These are phyloP conservation scores for Lepidonotus clava DNA, from an alignment of 2,888 invertebrate genomes.

Conservation along the genomic window DNA sequence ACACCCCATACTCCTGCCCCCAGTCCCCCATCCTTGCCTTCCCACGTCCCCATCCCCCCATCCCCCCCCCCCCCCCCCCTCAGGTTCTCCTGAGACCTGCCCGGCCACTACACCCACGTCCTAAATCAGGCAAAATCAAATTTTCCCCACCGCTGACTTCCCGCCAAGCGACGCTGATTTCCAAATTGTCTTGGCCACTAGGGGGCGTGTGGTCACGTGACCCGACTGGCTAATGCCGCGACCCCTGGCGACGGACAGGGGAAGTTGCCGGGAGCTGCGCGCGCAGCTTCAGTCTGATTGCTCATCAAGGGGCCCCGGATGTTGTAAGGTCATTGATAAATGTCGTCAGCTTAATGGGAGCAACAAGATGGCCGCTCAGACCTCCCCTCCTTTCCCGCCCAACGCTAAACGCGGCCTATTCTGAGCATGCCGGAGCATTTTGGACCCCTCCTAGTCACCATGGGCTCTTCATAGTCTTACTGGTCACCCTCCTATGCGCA, in stretches of 20 bases:
- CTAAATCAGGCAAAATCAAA: constrained; percentile 54
- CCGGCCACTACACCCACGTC: neutral
- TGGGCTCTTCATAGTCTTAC: too few relatives aligned
- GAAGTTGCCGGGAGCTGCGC: neutral
- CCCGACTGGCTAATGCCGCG: constrained; percentile 26
- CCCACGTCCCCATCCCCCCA: neutral
- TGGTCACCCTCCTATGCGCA: too few relatives aligned
- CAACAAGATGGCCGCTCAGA: too few relatives aligned
- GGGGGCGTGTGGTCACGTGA: constrained; percentile 30
- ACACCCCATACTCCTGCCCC: neutral
- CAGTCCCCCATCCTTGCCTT: neutral
- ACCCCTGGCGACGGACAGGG: constrained; percentile 15
- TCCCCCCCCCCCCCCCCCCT: too few relatives aligned
- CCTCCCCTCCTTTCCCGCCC: too few relatives aligned
- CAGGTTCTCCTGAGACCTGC: neutral
- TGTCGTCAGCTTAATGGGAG: neutral
- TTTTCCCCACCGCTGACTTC: constrained; percentile 47
- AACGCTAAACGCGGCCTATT: too few relatives aligned
- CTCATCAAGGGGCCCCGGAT: constrained; percentile 19
- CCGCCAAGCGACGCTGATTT: constrained; percentile 40
- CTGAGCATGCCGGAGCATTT: too few relatives aligned
- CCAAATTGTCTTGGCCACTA: constrained; percentile 47
- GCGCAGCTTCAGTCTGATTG: neutral
- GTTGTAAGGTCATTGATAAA: constrained; percentile 23
- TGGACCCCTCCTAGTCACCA: too few relatives aligned